Evolutionary conservation across 1,140 invertebrate genomes (phyloP), one percentile per base, ranked within the genome.

Genomic region (Drosophila rufa): DNA sequence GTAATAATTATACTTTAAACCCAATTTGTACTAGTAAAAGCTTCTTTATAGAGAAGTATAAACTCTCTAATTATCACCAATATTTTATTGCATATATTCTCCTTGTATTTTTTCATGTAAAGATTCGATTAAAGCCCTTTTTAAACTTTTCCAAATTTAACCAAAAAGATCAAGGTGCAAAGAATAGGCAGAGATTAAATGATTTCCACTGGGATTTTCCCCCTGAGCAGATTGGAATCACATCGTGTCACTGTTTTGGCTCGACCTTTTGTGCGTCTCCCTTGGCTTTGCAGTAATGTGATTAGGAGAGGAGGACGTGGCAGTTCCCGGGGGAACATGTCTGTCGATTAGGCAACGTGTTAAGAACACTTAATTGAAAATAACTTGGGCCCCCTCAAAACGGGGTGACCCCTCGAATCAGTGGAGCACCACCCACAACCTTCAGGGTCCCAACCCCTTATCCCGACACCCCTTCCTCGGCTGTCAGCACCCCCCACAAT

Each of bases 311-410:
- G 53, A 55, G 53, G 53, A 55, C 33, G 62, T 43, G 62, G 48
- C 33, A 42, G 22, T 51, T 27, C 67, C 48, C 67, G 33, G 67
- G 67, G 67, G 67, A 70, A 55, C 48, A 70, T 70, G 67, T 70
- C 67, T 70, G 67, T 68, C 67, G 67, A 70, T 70, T 70, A 70
- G 67, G 64, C 67, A 70, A 68, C 67, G 67, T 70, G 67, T 70
- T 67, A 65, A 76, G 71, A 77, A 76, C 62, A 76, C 50, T 76
- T 77, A 77, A 77, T 77, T 77, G 75, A 77, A 77, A 77, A 77
- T 75, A 77, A 77, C 71, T 75, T 76, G 71, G 53, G 36, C 53
- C 51, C 47, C 40, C n/a, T n/a, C 11, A 1, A 9, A 46, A 67
- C 57, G 62, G 53, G 62, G 62, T 66, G 64, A 64, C 61, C 50